Evolutionary conservation across 2,797 vertebrate genomes (phyloP).

Genomic region (Scolopax rusticola): DNA sequence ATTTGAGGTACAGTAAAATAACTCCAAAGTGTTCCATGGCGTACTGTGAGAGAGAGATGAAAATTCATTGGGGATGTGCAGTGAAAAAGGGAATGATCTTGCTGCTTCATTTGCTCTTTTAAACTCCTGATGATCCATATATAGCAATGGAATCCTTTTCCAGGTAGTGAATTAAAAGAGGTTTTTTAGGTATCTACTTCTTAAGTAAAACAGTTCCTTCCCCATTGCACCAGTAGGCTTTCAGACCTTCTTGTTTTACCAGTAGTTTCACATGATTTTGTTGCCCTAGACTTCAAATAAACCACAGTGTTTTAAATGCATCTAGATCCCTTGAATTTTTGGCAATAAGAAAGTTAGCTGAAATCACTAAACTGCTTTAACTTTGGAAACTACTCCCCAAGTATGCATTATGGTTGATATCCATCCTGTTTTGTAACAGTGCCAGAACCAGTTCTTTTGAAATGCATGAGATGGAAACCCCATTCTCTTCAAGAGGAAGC

Average conservation of each 20-base stretch:
- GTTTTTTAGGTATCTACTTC: no score
- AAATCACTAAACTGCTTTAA: neutral
- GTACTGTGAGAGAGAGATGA: neutral
- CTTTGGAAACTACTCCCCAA: neutral
- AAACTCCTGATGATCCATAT: neutral
- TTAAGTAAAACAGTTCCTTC: neutral
- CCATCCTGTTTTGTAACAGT: neutral
- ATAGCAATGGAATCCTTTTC: neutral
- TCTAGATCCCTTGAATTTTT: neutral
- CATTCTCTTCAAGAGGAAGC: slow-evolving; percentile 26
- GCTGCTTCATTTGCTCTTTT: neutral
- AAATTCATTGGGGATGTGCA: neutral
- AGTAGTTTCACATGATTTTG: slow-evolving; percentile 19
- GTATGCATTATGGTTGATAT: neutral
- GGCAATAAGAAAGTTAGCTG: neutral
- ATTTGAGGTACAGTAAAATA: neutral
- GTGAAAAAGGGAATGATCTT: neutral
- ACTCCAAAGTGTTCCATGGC: neutral
- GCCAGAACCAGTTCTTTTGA: slow-evolving; percentile 43
- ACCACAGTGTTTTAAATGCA: neutral
- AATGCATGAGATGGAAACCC: slow-evolving; percentile 34
- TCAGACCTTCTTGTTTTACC: slow-evolving; percentile 12
- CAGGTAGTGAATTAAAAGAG: neutral
- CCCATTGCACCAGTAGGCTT: neutral
- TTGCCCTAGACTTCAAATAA: slow-evolving; percentile 22